Evolutionary conservation across 1,140 invertebrate species (phyloP).

Genomic region (Heliconius nattereri): DNA sequence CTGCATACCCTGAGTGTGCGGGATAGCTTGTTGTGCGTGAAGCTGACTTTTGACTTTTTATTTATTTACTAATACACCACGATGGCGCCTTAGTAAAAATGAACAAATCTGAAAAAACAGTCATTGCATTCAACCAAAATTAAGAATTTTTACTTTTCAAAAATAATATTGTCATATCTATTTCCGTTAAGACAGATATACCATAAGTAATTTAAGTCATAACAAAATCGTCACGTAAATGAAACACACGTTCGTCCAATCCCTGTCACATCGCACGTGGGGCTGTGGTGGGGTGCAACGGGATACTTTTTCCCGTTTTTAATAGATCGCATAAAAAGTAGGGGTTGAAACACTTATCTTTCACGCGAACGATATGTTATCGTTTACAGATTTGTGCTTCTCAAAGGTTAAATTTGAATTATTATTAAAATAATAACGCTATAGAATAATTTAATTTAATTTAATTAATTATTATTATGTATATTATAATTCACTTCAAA

Average conservation of each 20-base stretch:
- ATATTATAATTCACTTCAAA: too few species aligned
- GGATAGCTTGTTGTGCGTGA: too few species aligned
- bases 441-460: too few species aligned
- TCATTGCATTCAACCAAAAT: neutral
- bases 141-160: neutral
- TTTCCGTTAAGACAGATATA: conserved; percentile 41
- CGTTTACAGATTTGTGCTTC: conserved; percentile 50
- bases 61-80: too few species aligned
- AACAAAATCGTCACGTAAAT: conserved; percentile 78
- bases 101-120: neutral
- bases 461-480: too few species aligned
- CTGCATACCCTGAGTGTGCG: too few species aligned
- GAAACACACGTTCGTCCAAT: conserved; percentile 63
- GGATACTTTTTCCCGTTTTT: conserved; percentile 65
- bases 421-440: too few species aligned
- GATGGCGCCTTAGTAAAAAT: too few species aligned
- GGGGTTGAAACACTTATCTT: conserved; percentile 65
- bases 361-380: conserved; percentile 72
- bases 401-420: conserved; percentile 43
- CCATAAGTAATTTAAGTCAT: conserved; percentile 72
- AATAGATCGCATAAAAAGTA: conserved; percentile 61
- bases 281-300: conserved; percentile 43
- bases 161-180: conserved; percentile 35
- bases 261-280: conserved; percentile 39
- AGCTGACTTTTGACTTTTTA: too few species aligned